Evolutionary conservation across 2,797 vertebrate species (phyloP).

Genomic region (Dendrocincla tyrannina): DNA sequence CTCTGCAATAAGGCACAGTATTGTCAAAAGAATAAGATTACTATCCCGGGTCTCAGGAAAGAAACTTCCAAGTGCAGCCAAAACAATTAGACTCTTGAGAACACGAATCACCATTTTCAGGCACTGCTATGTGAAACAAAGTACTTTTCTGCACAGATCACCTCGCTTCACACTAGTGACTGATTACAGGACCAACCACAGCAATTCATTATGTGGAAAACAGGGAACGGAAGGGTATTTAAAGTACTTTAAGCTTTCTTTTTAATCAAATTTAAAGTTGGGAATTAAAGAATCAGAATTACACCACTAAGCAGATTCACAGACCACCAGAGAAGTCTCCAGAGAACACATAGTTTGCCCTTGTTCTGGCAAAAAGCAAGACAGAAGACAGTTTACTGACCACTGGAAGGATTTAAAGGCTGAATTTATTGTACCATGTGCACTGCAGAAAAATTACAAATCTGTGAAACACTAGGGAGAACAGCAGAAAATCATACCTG

Average conservation of each 20-base stretch:
- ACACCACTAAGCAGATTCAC: background rate
- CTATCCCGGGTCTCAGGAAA: background rate
- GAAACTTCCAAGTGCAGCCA: background rate
- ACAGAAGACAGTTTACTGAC: background rate
- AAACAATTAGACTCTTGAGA: background rate
- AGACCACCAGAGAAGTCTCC: background rate
- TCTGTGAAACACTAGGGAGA: background rate
- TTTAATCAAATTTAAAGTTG: slow-evolving; percentile 33
- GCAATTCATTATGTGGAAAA: slow-evolving; percentile 33
- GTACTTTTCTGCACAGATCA: background rate
- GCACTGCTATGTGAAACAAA: background rate
- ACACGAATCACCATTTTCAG: background rate
- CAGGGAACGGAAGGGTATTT: background rate
- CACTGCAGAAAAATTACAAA: background rate
- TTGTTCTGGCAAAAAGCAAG: background rate
- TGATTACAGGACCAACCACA: background rate
- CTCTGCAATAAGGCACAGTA: background rate
- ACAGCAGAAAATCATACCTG: background rate
- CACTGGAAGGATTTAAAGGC: background rate
- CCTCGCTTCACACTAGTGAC: background rate
- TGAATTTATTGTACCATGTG: background rate
- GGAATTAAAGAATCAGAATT: slow-evolving; percentile 5
- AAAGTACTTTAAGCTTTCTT: background rate
- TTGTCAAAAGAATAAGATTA: background rate
- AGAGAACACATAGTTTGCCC: background rate